These are phyloP conservation scores for Hypselothyrea guttata DNA, from an alignment of 2,888 invertebrate genomes.

Conservation along the genomic window DNA sequence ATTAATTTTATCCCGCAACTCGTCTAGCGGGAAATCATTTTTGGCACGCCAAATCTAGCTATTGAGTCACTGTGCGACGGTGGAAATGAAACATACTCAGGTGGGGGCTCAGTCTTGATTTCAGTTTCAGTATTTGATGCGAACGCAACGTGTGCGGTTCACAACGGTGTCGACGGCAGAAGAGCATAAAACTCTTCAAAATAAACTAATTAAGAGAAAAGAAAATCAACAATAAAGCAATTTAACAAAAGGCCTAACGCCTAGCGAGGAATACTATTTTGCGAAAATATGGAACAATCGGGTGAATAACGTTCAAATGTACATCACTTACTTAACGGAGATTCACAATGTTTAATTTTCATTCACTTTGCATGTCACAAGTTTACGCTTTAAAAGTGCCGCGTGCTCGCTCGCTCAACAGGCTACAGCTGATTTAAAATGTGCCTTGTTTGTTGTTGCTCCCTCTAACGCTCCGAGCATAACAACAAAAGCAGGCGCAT, in stretches of 20 bases:
- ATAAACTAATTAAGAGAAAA: slow-evolving; percentile 33
- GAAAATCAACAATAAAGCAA: slow-evolving; percentile 19
- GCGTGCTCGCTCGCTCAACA: slow-evolving; percentile 46
- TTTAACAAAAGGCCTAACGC: slow-evolving; percentile 2
- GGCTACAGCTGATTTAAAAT: slow-evolving; percentile 51
- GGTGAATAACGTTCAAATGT: slow-evolving; percentile 47
- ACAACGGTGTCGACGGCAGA: slow-evolving; percentile 22
- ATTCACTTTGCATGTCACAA: neutral
- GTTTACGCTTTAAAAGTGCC: slow-evolving; percentile 31
- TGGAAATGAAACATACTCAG: slow-evolving; percentile 18
- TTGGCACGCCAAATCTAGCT: too few species aligned
- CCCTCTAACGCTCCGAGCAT: slow-evolving; percentile 11
- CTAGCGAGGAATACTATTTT: slow-evolving; percentile 13
- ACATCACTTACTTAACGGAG: too few species aligned
- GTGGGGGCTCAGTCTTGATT: slow-evolving; percentile 17
- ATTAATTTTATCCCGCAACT: too few species aligned
- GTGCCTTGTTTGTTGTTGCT: slow-evolving; percentile 3
- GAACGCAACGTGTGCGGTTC: slow-evolving; percentile 65
- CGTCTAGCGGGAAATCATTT: too few species aligned
- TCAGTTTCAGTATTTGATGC: slow-evolving; percentile 44
- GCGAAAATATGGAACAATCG: slow-evolving; percentile 64
- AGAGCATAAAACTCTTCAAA: neutral
- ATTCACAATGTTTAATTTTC: slow-evolving; percentile 4
- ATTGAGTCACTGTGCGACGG: too few species aligned
- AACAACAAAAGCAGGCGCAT: slow-evolving; percentile 47